Evolutionary conservation across 2,797 vertebrate species (phyloP).

Genomic region (Crocidura indochinensis): DNA sequence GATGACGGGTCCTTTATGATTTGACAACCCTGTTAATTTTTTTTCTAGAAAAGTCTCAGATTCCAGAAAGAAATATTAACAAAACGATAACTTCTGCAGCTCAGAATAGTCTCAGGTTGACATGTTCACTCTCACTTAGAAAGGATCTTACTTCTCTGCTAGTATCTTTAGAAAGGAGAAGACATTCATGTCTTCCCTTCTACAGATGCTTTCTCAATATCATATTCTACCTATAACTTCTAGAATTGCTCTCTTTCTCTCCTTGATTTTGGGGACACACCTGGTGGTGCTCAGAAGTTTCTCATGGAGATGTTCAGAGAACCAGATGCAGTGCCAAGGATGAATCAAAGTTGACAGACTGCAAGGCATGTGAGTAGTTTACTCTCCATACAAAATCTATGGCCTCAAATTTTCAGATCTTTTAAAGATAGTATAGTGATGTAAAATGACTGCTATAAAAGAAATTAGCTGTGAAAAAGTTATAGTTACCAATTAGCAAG

Average conservation of each 20-base stretch:
- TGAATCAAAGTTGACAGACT: no score
- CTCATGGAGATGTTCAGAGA: no score
- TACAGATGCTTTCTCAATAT: slow-evolving; percentile 5
- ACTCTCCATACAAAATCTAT: no score
- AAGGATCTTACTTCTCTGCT: neutral
- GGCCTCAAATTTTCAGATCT: no score
- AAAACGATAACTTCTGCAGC: neutral
- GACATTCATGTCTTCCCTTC: neutral
- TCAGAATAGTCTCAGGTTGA: slow-evolving; percentile 5
- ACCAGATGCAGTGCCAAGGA: no score
- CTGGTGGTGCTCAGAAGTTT: no score
- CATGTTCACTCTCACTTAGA: neutral
- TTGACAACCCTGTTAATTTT: neutral
- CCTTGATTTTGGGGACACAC: no score
- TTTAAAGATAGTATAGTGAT: no score
- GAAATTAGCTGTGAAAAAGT: neutral
- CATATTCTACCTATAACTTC: neutral
- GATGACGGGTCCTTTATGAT: neutral
- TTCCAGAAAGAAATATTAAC: neutral
- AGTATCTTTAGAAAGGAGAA: neutral
- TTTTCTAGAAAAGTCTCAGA: neutral
- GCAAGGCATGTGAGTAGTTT: no score
- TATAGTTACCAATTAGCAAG: neutral
- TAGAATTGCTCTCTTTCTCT: no score
- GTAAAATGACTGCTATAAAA: no score